Evolutionary conservation across 2,797 vertebrate species (phyloP), one percentile per base, ranked within the genome.

Genomic region (Benthosema pterotum): DNA sequence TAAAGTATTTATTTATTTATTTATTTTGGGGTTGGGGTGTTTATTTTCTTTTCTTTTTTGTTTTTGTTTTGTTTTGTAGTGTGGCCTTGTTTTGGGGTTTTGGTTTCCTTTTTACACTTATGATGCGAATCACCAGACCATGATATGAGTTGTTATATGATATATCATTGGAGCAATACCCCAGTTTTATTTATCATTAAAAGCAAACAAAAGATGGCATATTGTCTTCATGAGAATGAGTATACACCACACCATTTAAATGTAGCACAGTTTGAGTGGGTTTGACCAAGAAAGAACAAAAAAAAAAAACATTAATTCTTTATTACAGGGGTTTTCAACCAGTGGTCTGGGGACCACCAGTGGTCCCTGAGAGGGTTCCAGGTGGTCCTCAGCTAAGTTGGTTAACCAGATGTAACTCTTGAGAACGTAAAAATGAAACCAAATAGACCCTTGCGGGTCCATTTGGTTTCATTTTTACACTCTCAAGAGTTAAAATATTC

Each of bases 1-100:
- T 85, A 75, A 89, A 93, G 71, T 91, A 89, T 91, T 88, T 92
- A 72, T 84, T 77, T 80, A 92, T 93, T 93, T 80, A 92, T 93
- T 93, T 92, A 91, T 93, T 91, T 89, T 88, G 86, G 81, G 17
- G 18, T 80, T 13, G 82, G 72, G 92, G 87, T 75, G 77, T 76
- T 86, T 87, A 75, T 68, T 80, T 89, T 86, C 80, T 90, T 89
- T 89, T 88, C 85, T 82, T 90, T 89, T 89, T 88, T n/a, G n/a
- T n/a, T n/a, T n/a, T n/a, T n/a, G n/a, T n/a, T n/a, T n/a, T n/a
- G n/a, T n/a, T 85, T 75, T 79, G 85, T 88, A 87, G 87, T 81
- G 87, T 89, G 90, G 88, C 86, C 86, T 92, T 92, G 88, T 71
- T 52, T 65, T 67, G 28, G 62, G 64, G 65, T 18, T 65, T 74